phyloP scores from a whole-genome alignment of 2,888 invertebrate genomes.

The Drosophila atroscutellata region DNA sequence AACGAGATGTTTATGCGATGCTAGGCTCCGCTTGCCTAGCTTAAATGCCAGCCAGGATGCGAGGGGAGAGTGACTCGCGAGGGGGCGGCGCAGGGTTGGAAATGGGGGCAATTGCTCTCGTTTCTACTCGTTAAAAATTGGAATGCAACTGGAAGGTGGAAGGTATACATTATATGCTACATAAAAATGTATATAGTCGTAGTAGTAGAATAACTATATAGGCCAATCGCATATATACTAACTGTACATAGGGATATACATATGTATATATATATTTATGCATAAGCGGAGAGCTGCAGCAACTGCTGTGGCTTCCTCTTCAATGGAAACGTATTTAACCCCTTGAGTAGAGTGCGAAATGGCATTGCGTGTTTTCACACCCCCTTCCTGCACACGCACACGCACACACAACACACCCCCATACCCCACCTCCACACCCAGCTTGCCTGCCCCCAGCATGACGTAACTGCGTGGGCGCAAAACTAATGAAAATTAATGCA shows the following conservation, averaged over 20 bases:
- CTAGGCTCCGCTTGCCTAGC: slow-evolving; percentile 30
- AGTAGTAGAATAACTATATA: slow-evolving; percentile 46
- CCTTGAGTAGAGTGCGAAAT: slow-evolving; percentile 25
- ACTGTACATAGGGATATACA: slow-evolving; percentile 5
- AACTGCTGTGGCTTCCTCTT: slow-evolving; percentile 32
- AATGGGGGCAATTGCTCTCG: slow-evolving; percentile 32
- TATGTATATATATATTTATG: slow-evolving; percentile 1
- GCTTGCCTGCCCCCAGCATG: background rate
- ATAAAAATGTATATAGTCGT: slow-evolving; percentile 9
- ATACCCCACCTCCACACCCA: background rate
- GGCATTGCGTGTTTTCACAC: slow-evolving; percentile 13
- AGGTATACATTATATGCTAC: slow-evolving; percentile 30
- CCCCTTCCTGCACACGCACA: background rate
- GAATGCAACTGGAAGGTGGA: slow-evolving; percentile 68
- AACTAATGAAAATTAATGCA: slow-evolving; percentile 61
- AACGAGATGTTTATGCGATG: slow-evolving; percentile 59
- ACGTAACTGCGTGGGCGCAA: slow-evolving; percentile 37
- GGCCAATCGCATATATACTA: slow-evolving; percentile 67
- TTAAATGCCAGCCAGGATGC: slow-evolving; percentile 32
- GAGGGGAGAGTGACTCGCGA: background rate
- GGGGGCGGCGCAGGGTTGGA: background rate
- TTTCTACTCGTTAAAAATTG: slow-evolving; percentile 46
- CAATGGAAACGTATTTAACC: slow-evolving; percentile 53
- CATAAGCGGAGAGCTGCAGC: slow-evolving; percentile 27
- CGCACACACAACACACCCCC: background rate